phyloP scores from a whole-genome alignment of 2,888 invertebrate species.

The Drosophila prolongata region DNA sequence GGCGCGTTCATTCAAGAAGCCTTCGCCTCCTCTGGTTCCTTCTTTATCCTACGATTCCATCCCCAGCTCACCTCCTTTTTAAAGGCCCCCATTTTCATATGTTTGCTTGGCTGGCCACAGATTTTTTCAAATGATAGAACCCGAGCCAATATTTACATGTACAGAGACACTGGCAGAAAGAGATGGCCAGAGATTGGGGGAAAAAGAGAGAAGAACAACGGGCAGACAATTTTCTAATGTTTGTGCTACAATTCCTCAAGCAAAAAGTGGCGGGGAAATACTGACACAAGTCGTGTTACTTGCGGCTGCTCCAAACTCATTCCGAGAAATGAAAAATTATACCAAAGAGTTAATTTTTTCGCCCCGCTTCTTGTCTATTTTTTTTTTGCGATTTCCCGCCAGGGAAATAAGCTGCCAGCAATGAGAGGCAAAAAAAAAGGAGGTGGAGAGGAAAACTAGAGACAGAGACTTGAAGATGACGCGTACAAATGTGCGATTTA shows the following conservation, averaged over 20 bases:
- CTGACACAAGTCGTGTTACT: slow-evolving; percentile 57
- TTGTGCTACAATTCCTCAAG: slow-evolving; percentile 54
- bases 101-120: slow-evolving; percentile 75
- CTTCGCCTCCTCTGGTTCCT: slow-evolving; percentile 22
- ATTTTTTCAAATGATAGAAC: slow-evolving; percentile 75
- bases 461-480: slow-evolving; percentile 56
- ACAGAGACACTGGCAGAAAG: slow-evolving; percentile 24
- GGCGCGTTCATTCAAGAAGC: slow-evolving; percentile 51
- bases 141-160: slow-evolving; percentile 76
- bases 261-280: slow-evolving; percentile 13
- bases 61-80: background rate
- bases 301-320: slow-evolving; percentile 56
- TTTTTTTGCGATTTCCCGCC: slow-evolving; percentile 44
- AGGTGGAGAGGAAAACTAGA: slow-evolving; percentile 13
- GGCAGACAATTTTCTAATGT: slow-evolving; percentile 58
- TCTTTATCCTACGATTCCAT: slow-evolving; percentile 20
- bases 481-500: slow-evolving; percentile 74
- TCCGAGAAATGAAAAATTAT: slow-evolving; percentile 79
- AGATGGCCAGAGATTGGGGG: slow-evolving; percentile 22
- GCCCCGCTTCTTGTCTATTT: slow-evolving; percentile 31
- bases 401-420: slow-evolving; percentile 76
- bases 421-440: slow-evolving; percentile 32
- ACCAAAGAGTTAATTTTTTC: slow-evolving; percentile 73
- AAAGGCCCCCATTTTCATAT: slow-evolving; percentile 38
- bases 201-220: slow-evolving; percentile 46